phyloP scores from a whole-genome alignment of 2,797 vertebrate species.

The Crossoptilon crossoptilon region DNA sequence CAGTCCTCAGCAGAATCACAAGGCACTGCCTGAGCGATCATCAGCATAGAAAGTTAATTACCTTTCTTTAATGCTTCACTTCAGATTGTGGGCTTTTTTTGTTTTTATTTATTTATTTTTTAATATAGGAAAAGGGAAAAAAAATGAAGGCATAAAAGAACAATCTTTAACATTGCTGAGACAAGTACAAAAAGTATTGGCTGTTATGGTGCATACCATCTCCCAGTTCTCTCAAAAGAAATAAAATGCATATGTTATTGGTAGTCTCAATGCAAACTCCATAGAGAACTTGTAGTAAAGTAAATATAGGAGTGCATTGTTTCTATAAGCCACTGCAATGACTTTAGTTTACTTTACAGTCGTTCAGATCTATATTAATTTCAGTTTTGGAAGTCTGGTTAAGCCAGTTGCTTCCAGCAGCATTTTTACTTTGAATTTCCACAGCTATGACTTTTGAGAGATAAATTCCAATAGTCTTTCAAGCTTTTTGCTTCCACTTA shows the following conservation, averaged over 20 bases:
- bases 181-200: not conserved
- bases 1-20: not conserved
- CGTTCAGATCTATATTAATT: conserved; percentile 53
- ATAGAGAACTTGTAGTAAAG: not conserved
- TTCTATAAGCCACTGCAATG: conserved; percentile 33
- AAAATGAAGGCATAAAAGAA: not conserved
- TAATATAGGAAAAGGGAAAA: not conserved
- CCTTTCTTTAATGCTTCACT: not conserved
- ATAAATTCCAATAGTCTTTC: not conserved
- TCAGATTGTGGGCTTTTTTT: not conserved
- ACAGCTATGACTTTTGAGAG: not conserved
- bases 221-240: not conserved
- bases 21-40: not conserved
- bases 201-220: not conserved
- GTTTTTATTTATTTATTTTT: not conserved
- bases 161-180: not conserved
- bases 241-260: not conserved
- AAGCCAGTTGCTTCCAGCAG: not conserved
- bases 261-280: not conserved
- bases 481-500: not conserved
- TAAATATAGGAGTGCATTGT: not conserved
- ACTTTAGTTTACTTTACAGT: conserved; percentile 33
- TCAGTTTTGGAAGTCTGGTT: conserved; percentile 5
- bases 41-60: not conserved
- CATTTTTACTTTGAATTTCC: conserved; percentile 28